A percentile compares a stretch with the other conserved stretches of the same genome.
These are phyloP conservation scores for Agelastica alni DNA, from an alignment of 2,888 invertebrate species.

Conservation along the genomic window DNA sequence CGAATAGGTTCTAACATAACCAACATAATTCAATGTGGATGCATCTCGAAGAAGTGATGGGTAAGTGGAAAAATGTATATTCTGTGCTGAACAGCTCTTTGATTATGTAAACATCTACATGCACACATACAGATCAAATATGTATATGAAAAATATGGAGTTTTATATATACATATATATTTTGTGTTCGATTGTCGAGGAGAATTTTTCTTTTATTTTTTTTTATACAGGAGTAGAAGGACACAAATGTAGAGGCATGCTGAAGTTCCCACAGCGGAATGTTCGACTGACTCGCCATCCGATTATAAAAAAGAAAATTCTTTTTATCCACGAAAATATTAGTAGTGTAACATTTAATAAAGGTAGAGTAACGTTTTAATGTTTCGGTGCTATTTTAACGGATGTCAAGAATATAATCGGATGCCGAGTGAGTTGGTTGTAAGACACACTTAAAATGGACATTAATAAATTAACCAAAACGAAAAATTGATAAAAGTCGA, in stretches of 20 bases:
- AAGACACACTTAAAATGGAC: slow-evolving; percentile 45
- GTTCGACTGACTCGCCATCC: slow-evolving; percentile 2
- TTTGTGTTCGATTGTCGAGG: slow-evolving; percentile 55
- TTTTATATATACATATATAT: slow-evolving; percentile 41
- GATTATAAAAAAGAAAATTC: too few species aligned
- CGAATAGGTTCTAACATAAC: too few species aligned
- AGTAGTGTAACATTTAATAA: too few species aligned
- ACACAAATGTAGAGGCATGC: slow-evolving; percentile 46
- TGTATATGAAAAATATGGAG: slow-evolving; percentile 52
- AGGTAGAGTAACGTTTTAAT: too few species aligned
- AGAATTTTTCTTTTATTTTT: slow-evolving; percentile 40
- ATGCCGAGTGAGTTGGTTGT: too few species aligned
- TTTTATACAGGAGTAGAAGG: slow-evolving; percentile 52
- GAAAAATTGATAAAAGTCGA: too few species aligned
- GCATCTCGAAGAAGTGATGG: slow-evolving; percentile 1
- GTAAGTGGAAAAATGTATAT: background rate
- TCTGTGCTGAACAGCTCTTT: slow-evolving; percentile 15
- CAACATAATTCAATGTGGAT: background rate
- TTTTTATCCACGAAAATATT: too few species aligned
- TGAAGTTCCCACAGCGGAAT: slow-evolving; percentile 34
- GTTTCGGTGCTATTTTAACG: too few species aligned
- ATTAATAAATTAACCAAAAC: too few species aligned
- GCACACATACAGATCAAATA: slow-evolving; percentile 44
- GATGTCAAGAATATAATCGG: too few species aligned
- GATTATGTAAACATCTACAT: slow-evolving; percentile 37